phyloP scores from a whole-genome alignment of 2,113 vertebrate species.

The Oenanthe oenanthe region DNA sequence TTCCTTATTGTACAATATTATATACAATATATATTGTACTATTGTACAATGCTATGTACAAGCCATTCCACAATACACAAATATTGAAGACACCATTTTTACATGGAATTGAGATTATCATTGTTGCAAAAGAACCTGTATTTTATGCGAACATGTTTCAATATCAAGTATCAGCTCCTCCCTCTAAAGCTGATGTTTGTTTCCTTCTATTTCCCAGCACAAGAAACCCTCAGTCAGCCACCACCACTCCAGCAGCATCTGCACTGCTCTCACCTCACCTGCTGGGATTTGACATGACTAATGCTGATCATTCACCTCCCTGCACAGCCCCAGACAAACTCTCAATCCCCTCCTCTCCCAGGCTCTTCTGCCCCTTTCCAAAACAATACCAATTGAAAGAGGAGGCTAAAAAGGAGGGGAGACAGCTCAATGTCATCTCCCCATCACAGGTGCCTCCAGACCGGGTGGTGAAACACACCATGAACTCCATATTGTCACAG shows the following conservation, averaged over 20 bases:
- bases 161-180: not conserved
- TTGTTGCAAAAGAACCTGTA: fast-evolving
- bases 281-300: not conserved
- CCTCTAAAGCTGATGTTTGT: not conserved
- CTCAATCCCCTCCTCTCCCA: not conserved
- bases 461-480: fast-evolving
- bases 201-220: not conserved
- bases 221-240: not conserved
- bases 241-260: not conserved
- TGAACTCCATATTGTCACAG: not conserved
- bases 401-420: not conserved
- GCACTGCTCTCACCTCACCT: not conserved
- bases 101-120: not conserved
- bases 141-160: not conserved
- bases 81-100: not conserved
- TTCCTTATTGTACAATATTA: not conserved
- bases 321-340: not conserved
- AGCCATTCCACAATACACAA: not conserved
- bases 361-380: not conserved
- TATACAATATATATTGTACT: no score
- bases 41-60: not conserved
- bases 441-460: not conserved
- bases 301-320: not conserved
- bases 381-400: not conserved
- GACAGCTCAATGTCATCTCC: not conserved